A percentile compares a stretch with the other conserved stretches of the same genome.
These are phyloP conservation scores for Eristalis intricaria DNA, from an alignment of 2,888 invertebrate species.

Conservation along the genomic window DNA sequence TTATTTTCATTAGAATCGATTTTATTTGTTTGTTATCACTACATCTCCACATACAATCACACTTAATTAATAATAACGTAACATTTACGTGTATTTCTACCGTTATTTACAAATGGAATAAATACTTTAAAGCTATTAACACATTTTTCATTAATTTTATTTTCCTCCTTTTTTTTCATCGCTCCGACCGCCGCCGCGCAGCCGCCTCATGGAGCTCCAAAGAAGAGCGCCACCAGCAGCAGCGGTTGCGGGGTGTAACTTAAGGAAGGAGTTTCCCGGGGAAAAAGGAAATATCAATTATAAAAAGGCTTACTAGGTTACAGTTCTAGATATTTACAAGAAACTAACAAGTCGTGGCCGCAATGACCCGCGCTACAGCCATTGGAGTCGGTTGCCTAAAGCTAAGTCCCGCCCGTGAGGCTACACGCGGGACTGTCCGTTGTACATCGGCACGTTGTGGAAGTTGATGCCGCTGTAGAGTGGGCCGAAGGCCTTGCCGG, in stretches of 20 bases:
- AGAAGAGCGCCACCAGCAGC: not conserved
- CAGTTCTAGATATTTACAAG: constrained; percentile 60
- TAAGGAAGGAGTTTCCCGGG: constrained; percentile 4
- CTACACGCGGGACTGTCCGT: constrained; percentile 79
- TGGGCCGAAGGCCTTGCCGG: constrained; percentile 75
- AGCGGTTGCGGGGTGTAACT: not conserved
- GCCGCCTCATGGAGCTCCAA: not conserved
- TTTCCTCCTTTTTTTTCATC: constrained; percentile 35
- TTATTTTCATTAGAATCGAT: constrained; percentile 3
- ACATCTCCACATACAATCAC: constrained; percentile 40
- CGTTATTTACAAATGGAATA: constrained; percentile 65
- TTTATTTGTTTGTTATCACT: constrained; percentile 9
- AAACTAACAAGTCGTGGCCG: constrained; percentile 16
- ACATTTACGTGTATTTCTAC: constrained; percentile 46
- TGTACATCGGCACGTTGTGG: constrained; percentile 80
- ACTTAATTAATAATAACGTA: constrained; percentile 49
- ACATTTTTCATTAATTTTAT: constrained; percentile 59
- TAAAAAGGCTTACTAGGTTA: constrained; percentile 34
- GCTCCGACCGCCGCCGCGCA: not conserved
- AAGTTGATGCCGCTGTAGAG: constrained; percentile 81
- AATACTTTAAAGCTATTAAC: constrained; percentile 72
- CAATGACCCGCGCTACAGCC: constrained; percentile 23
- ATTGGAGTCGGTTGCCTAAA: constrained; percentile 73
- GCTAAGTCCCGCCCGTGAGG: constrained; percentile 38
- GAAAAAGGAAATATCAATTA: constrained; percentile 50